Percentiles rank a stretch among this genome's conserved stretches.
These are phyloP conservation scores for Canis aureus DNA, from an alignment of 2,113 vertebrate species.

Conservation along the genomic window DNA sequence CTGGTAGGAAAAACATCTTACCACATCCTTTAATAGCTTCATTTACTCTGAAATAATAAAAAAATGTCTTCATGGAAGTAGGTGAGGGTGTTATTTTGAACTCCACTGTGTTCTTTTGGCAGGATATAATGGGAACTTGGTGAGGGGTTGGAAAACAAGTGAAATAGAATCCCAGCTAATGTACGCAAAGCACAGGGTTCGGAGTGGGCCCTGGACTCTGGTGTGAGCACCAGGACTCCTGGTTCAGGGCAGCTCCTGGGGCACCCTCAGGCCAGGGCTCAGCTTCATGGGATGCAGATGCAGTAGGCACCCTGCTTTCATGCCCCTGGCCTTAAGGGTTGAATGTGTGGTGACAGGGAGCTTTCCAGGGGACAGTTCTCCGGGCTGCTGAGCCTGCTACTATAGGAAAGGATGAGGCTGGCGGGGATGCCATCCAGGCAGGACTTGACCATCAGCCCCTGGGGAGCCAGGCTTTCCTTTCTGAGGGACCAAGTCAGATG, in stretches of 20 bases:
- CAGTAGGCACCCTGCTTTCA: rapidly evolving
- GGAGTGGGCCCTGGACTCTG: rapidly evolving
- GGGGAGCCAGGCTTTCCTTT: too few relatives aligned
- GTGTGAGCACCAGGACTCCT: background rate
- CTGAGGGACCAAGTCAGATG: background rate
- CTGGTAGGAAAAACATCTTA: background rate
- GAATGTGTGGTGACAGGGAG: background rate
- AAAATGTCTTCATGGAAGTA: background rate
- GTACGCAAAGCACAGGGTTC: rapidly evolving
- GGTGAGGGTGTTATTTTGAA: background rate
- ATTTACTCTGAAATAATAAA: background rate
- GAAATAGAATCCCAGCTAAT: too few relatives aligned
- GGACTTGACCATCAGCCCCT: background rate
- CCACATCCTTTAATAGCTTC: background rate
- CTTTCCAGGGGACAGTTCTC: background rate
- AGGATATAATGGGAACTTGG: background rate
- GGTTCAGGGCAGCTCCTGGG: background rate
- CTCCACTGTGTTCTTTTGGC: background rate
- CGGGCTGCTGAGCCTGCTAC: background rate
- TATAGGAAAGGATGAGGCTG: background rate
- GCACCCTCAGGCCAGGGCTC: rapidly evolving
- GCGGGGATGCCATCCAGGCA: rapidly evolving
- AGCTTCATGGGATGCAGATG: rapidly evolving
- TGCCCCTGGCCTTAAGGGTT: background rate
- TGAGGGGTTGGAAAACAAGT: background rate